These are phyloP conservation scores for Orthosia cruda DNA, from an alignment of 2,888 invertebrate species.

Conservation along the genomic window DNA sequence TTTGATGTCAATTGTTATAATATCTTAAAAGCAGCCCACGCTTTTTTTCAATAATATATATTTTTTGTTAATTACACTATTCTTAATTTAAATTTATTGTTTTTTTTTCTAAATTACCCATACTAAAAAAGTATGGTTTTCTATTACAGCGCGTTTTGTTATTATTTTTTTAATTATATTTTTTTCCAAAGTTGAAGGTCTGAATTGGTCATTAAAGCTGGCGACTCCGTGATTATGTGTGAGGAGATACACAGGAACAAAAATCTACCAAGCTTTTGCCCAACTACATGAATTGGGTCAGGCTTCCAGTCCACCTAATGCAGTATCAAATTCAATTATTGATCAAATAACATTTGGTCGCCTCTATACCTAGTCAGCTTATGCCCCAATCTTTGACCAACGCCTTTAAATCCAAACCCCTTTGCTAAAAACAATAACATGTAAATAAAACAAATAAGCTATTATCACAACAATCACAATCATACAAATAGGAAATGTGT, in stretches of 20 bases:
- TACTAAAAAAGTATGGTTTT: no score
- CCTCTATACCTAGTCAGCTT: not conserved
- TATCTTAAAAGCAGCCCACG: no score
- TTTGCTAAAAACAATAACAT: constrained; percentile 23
- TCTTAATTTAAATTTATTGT: no score
- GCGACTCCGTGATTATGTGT: not conserved
- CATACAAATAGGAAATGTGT: constrained; percentile 90
- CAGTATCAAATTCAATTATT: not conserved
- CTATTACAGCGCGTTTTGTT: no score
- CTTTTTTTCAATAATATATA: no score
- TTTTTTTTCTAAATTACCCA: no score
- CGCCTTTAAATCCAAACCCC: not conserved
- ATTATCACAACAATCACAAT: constrained; percentile 76
- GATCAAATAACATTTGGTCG: not conserved
- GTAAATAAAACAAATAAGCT: constrained; percentile 53
- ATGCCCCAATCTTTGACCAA: not conserved
- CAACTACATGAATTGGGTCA: no score
- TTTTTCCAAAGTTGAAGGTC: not conserved
- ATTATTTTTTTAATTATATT: no score
- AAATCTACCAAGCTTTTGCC: not conserved
- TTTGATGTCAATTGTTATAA: no score
- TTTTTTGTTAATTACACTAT: no score
- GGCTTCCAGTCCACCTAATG: no score
- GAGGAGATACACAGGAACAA: not conserved
- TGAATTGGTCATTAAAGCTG: not conserved